Conservation (phyloP, 53 echinoderm and acorn worm genomes). For the Holothuria scabra region DNA sequence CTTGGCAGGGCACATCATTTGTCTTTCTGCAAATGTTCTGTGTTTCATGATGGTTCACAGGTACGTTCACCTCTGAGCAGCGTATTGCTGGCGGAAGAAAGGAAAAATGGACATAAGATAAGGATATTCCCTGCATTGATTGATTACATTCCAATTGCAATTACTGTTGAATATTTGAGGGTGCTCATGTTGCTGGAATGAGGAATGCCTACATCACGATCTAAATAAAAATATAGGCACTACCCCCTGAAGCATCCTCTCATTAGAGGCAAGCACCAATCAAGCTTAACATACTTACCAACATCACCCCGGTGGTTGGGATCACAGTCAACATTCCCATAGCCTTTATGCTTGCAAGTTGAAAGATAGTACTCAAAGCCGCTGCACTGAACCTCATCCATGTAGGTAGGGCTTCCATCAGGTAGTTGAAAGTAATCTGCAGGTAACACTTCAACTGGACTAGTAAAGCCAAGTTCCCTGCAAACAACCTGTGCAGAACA, state of each 20-base stretch:
- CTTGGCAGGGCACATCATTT: slow-evolving; percentile 54
- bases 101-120: too few relatives aligned
- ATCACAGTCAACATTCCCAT: slow-evolving; percentile 55
- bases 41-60: slow-evolving; percentile 49
- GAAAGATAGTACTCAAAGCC: slow-evolving; percentile 84
- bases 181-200: too few relatives aligned
- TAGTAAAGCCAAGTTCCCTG: slow-evolving; percentile 80
- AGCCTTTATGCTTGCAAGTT: slow-evolving; percentile 70
- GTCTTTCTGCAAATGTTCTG: slow-evolving; percentile 79
- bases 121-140: too few relatives aligned
- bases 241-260: too few relatives aligned
- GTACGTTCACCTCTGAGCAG: slow-evolving; percentile 52
- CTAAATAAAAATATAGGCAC: too few relatives aligned
- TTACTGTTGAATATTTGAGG: too few relatives aligned
- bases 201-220: too few relatives aligned
- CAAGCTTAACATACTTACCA: slow-evolving; percentile 57
- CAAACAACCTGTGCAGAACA: slow-evolving; percentile 75
- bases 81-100: slow-evolving; percentile 62
- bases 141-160: too few relatives aligned
- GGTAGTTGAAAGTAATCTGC: slow-evolving; percentile 52
- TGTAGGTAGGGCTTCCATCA: slow-evolving; percentile 67
- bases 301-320: slow-evolving; percentile 63
- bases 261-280: too few relatives aligned
- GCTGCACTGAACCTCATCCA: slow-evolving; percentile 80
- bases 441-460: slow-evolving; percentile 43